Conservation (phyloP, 2,113 vertebrate species). For the Atherinomorus stipes region DNA sequence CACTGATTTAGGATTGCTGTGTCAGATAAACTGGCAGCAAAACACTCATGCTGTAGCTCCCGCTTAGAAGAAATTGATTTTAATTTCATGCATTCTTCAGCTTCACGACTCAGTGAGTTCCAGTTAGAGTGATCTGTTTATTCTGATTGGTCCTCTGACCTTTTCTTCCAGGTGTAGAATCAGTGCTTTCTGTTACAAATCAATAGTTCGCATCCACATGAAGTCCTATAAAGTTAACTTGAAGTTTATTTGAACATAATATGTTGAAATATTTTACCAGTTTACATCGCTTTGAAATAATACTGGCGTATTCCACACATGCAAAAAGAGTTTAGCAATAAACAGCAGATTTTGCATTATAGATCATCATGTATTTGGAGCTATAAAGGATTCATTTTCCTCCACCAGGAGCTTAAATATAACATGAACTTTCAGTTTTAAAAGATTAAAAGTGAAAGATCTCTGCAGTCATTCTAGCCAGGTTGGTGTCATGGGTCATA, state of each 20-base stretch:
- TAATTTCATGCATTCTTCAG: too few species aligned
- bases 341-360: not conserved
- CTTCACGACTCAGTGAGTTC: not conserved
- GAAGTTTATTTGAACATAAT: not conserved
- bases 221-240: not conserved
- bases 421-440: too few species aligned
- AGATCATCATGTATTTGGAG: not conserved
- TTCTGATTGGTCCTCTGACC: not conserved
- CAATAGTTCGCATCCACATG: not conserved
- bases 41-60: too few species aligned
- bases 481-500: too few species aligned
- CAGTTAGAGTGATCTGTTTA: not conserved
- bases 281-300: not conserved
- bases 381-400: not conserved
- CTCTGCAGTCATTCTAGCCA: not conserved
- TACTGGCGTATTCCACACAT: not conserved
- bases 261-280: not conserved
- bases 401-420: too few species aligned
- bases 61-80: too few species aligned
- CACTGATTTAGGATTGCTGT: too few species aligned
- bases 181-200: not conserved
- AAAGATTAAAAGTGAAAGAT: too few species aligned
- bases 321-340: not conserved
- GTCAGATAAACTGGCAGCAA: too few species aligned
- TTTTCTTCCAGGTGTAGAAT: not conserved